phyloP scores from a whole-genome alignment of 2,888 invertebrate species.

The Tupiocoris notatus region DNA sequence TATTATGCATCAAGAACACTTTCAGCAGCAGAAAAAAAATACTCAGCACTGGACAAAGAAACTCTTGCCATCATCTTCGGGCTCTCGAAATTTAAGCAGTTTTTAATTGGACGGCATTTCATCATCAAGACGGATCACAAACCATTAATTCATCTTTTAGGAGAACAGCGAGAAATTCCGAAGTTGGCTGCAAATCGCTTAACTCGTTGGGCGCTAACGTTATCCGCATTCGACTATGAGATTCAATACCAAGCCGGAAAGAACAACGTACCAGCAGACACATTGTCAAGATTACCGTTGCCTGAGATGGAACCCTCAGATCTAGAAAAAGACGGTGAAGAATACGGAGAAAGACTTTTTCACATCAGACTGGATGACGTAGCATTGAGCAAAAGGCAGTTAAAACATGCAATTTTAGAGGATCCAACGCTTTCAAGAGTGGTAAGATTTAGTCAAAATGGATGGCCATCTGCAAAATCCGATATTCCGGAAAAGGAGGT shows the following conservation, averaged over 20 bases:
- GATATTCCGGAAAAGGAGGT: neutral
- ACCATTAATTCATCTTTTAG: neutral
- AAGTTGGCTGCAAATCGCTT: constrained; percentile 1
- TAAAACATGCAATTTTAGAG: too few species aligned
- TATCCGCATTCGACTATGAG: neutral
- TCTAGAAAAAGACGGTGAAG: too few species aligned
- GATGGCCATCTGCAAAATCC: neutral
- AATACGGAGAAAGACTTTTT: too few species aligned
- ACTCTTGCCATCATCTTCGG: neutral
- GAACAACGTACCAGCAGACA: too few species aligned
- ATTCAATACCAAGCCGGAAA: neutral
- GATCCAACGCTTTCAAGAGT: too few species aligned
- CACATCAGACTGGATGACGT: neutral
- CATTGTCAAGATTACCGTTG: too few species aligned
- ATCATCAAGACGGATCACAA: constrained; percentile 3
- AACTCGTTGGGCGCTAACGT: neutral
- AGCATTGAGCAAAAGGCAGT: neutral
- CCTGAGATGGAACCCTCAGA: too few species aligned
- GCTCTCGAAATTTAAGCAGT: constrained; percentile 1
- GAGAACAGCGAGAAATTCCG: neutral
- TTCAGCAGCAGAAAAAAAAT: neutral
- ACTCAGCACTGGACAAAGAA: constrained; percentile 8
- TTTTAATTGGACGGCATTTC: constrained; percentile 5
- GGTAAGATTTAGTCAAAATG: neutral
- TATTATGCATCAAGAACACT: neutral